Evolutionary conservation across 2,888 invertebrate genomes (phyloP).

Genomic region (Caenorhabditis drosophilae): DNA sequence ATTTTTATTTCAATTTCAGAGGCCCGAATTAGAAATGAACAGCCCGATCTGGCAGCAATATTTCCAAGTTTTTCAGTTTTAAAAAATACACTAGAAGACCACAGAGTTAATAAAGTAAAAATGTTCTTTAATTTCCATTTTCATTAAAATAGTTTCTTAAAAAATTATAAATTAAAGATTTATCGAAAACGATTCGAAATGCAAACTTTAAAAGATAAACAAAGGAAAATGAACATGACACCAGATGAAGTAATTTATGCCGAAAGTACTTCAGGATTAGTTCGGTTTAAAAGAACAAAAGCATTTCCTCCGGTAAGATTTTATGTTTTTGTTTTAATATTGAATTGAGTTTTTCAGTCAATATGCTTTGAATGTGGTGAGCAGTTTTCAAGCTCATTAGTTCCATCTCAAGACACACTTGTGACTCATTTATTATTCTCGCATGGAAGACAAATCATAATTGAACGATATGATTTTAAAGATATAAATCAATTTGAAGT

Average conservation of each 20-base stretch:
- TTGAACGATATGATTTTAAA: conserved; percentile 44
- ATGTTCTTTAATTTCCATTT: background rate
- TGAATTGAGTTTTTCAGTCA: conserved; percentile 27
- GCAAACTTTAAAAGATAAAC: conserved; percentile 35
- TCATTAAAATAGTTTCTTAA: no score
- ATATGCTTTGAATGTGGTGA: conserved; percentile 38
- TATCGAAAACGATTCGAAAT: conserved; percentile 43
- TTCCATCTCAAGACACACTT: conserved; percentile 44
- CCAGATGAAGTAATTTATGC: conserved; percentile 33
- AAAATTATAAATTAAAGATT: conserved; percentile 8
- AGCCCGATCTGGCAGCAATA: conserved; percentile 11
- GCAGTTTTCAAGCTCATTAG: conserved; percentile 19
- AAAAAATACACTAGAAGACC: conserved; percentile 23
- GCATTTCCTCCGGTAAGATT: conserved; percentile 40
- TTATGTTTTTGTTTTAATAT: background rate
- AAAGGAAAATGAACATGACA: conserved; percentile 33
- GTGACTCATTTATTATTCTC: conserved; percentile 31
- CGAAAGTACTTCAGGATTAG: conserved; percentile 18
- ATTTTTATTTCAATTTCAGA: conserved; percentile 6
- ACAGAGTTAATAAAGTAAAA: conserved; percentile 27
- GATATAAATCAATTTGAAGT: conserved; percentile 41
- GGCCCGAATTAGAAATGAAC: conserved; percentile 15
- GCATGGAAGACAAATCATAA: conserved; percentile 30
- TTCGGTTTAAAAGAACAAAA: conserved; percentile 38
- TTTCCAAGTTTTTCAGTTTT: conserved; percentile 29